Conservation (phyloP, 1,140 invertebrate genomes). For the Zaprionus tsacasi region DNA sequence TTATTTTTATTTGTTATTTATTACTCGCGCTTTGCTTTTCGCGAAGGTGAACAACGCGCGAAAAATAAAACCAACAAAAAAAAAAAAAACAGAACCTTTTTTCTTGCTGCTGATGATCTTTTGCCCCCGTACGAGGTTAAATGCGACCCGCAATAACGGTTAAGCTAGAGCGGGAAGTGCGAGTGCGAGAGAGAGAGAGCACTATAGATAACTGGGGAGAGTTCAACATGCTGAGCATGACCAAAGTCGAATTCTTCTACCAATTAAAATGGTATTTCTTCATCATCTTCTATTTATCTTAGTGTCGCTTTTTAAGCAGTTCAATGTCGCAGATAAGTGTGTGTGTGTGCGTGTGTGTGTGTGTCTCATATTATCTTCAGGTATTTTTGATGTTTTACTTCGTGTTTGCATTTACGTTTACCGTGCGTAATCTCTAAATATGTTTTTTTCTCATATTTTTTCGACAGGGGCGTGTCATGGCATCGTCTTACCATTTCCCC, state of each 20-base stretch:
- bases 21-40: slow-evolving; percentile 28
- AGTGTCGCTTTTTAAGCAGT: slow-evolving; percentile 1
- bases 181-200: too few species aligned
- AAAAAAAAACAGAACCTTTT: slow-evolving; percentile 41
- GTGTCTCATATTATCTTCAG: slow-evolving; percentile 22
- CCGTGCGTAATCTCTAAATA: neutral
- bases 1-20: slow-evolving; percentile 41
- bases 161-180: too few species aligned
- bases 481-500: neutral
- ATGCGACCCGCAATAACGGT: slow-evolving; percentile 61
- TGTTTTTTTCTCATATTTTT: neutral
- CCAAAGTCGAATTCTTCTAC: slow-evolving; percentile 39
- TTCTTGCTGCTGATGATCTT: slow-evolving; percentile 40
- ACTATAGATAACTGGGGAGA: too few species aligned
- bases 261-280: slow-evolving; percentile 20
- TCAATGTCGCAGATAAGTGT: slow-evolving; percentile 30
- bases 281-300: slow-evolving; percentile 12
- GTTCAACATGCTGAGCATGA: slow-evolving; percentile 56
- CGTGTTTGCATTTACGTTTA: slow-evolving; percentile 29
- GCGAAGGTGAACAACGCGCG: slow-evolving; percentile 66
- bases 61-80: slow-evolving; percentile 43
- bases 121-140: slow-evolving; percentile 41
- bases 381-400: slow-evolving; percentile 2
- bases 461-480: neutral
- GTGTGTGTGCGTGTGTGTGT: slow-evolving; percentile 15